Base-by-base conservation (phyloP, 2,797 vertebrate species). In the Buphagus erythrorhynchus region DNA sequence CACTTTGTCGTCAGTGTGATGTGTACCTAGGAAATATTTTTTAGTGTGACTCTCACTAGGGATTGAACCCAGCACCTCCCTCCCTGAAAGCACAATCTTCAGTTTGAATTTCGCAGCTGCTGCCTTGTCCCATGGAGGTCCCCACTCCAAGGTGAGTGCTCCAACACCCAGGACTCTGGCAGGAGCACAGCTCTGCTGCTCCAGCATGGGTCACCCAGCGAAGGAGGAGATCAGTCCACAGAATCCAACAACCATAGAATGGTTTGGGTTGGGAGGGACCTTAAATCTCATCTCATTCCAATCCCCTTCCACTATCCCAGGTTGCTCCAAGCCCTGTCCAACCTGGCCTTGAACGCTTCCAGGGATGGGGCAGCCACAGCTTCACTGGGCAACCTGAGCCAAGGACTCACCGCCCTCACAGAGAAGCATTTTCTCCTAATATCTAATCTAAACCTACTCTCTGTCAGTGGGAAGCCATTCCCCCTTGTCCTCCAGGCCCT, bases 81-180 rank as follows among this genome's bases (percentile, higher is more conserved):
- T 55, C n/a, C 40, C 45, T 67, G 31, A 21, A 49, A 78, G 74
- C 22, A 62, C 12, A 28, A 61, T 24, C 25, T 61, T 54, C 77
- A 46, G 9, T 29, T 52, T 65, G 45, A 82, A 54, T 45, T 79
- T 77, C 42, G 10, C 25, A 11, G 16, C 8, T 81, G 8, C 26
- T 63, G 21, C 51, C 46, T 46, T 45, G n/a, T 45, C 31, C 55
- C 18, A 0, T 10, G 28, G 38, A 79, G 12, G n/a, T 85, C 6
- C 40, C 8, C n/a, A 3, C 22, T 59, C 8, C 26, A 26, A 43
- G 54, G 35, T 16, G 46, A 48, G 43, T 13, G 25, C 14, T 86
- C 63, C 3, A 1, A 29, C 31, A 58, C 0, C 1, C 21, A 4
- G 9, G 13, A 51, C 22, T 54, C 45, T 0, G 0, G 36, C 3